Conservation (phyloP, 2,113 vertebrate species). For the Neopipo cinnamomea region DNA sequence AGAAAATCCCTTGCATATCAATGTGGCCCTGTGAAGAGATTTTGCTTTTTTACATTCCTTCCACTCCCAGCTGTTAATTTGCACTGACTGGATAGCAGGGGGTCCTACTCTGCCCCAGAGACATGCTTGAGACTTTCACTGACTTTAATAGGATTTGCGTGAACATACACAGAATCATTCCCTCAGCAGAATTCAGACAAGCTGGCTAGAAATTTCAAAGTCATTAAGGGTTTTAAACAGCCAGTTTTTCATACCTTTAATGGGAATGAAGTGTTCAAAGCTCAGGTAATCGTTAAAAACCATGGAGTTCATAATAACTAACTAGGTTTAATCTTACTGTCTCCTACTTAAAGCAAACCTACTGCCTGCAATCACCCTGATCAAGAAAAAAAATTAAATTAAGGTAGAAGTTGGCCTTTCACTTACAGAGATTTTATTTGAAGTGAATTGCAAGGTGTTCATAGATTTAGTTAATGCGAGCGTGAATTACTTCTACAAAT, state of each 20-base stretch:
- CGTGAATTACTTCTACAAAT: conserved; percentile 29
- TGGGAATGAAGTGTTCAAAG: background rate
- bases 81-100: conserved; percentile 59
- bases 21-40: conserved; percentile 51
- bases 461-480: background rate
- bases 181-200: conserved; percentile 3
- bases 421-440: background rate
- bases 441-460: background rate
- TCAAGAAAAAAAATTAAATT: background rate
- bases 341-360: background rate
- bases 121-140: background rate
- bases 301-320: background rate
- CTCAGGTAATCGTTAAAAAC: background rate
- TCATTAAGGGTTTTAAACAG: background rate
- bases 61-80: conserved; percentile 63
- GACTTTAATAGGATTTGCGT: conserved; percentile 29
- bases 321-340: background rate
- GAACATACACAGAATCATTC: background rate
- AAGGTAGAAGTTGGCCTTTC: background rate
- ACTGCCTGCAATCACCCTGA: background rate
- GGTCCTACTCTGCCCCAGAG: conserved; percentile 52
- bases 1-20: conserved; percentile 65
- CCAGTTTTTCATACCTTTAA: background rate
- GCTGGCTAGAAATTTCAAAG: conserved; percentile 21
- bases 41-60: conserved; percentile 61